phyloP scores from a whole-genome alignment of 1,140 invertebrate species.

The Drosophila lowei region DNA sequence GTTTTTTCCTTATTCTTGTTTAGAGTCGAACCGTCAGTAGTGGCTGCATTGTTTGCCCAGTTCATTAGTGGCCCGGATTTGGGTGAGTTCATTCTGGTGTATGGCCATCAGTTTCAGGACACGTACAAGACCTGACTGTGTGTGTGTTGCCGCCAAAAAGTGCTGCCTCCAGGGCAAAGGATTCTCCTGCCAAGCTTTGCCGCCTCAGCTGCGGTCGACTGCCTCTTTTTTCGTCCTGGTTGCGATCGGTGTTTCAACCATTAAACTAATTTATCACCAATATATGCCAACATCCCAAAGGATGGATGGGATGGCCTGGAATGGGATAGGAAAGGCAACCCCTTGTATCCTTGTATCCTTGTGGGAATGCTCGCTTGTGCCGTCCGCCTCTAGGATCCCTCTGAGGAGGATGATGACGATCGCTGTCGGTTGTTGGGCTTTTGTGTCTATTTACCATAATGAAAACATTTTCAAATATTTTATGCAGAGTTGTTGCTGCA shows the following conservation, averaged over 20 bases:
- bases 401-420: not conserved
- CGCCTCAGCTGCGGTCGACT: slow-evolving; percentile 61
- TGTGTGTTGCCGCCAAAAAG: slow-evolving; percentile 57
- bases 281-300: slow-evolving; percentile 55
- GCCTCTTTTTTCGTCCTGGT: slow-evolving; percentile 25
- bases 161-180: slow-evolving; percentile 24
- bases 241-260: slow-evolving; percentile 41
- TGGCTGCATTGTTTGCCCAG: slow-evolving; percentile 65
- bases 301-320: not conserved
- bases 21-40: slow-evolving; percentile 30
- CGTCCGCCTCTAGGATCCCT: slow-evolving; percentile 7
- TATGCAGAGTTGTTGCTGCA: slow-evolving; percentile 71
- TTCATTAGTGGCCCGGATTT: slow-evolving; percentile 60
- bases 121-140: slow-evolving; percentile 45
- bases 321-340: slow-evolving; percentile 46
- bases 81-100: slow-evolving; percentile 43
- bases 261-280: slow-evolving; percentile 82
- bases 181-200: slow-evolving; percentile 53
- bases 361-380: slow-evolving; percentile 49
- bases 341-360: slow-evolving; percentile 19
- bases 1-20: slow-evolving; percentile 27
- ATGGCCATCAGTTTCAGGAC: slow-evolving; percentile 39
- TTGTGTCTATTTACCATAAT: slow-evolving; percentile 79
- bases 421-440: slow-evolving; percentile 52
- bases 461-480: slow-evolving; percentile 82